Percentiles rank a stretch among this genome's conserved stretches.
Conservation (phyloP, 35 echinoderm and acorn worm genomes). For the Apostichopus californicus region DNA sequence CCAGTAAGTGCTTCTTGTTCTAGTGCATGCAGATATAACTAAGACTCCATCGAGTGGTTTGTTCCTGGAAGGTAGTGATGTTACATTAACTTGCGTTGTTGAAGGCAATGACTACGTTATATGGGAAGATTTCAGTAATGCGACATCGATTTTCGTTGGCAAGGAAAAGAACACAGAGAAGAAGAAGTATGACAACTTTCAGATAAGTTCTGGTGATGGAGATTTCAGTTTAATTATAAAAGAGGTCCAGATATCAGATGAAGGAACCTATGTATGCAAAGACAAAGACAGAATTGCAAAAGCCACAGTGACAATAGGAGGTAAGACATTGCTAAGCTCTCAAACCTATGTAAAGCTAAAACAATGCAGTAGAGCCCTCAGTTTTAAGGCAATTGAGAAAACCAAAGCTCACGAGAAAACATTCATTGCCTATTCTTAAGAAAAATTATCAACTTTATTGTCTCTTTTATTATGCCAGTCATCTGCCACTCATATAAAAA, state of each 20-base stretch:
- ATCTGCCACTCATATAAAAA: no score
- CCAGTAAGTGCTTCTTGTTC: no score
- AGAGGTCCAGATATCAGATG: background rate
- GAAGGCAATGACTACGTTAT: background rate
- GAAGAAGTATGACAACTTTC: background rate
- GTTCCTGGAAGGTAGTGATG: background rate
- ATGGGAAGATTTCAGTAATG: background rate
- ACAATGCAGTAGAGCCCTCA: no score
- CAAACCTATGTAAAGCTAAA: no score
- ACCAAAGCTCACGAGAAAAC: no score
- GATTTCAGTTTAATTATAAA: slow-evolving; percentile 6
- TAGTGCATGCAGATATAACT: background rate
- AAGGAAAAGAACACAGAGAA: background rate
- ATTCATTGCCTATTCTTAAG: no score
- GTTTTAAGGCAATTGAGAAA: no score
- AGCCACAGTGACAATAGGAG: background rate
- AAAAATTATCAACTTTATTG: no score
- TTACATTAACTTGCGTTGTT: background rate
- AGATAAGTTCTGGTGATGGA: background rate
- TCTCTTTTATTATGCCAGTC: no score
- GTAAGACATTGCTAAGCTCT: background rate
- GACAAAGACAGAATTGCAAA: background rate
- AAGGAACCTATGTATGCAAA: background rate
- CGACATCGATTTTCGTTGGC: background rate
- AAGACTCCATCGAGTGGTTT: background rate